Evolutionary conservation across 92 coral and sea anemone genomes (phyloP).

Genomic region (Parazoanthus darwini): DNA sequence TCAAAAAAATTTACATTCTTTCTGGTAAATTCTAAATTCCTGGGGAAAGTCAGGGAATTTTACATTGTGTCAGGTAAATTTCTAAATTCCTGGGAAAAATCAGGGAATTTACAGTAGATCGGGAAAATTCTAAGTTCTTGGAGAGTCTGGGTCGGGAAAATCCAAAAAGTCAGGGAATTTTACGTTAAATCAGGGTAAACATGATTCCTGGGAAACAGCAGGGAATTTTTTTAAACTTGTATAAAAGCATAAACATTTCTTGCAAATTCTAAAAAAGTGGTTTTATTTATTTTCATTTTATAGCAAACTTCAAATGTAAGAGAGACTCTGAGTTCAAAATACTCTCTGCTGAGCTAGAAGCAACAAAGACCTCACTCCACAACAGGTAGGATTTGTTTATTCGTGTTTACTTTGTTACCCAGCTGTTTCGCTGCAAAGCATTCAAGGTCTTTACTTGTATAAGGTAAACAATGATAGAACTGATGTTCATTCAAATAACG

Average conservation of each 20-base stretch:
- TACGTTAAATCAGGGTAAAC: too few species aligned
- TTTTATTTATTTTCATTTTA: background rate
- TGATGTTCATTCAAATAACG: too few species aligned
- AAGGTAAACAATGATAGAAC: background rate
- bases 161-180: too few species aligned
- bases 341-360: conserved; percentile 67
- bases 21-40: too few species aligned
- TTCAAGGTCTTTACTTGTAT: background rate
- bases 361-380: conserved; percentile 58
- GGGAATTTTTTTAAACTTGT: background rate
- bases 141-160: too few species aligned
- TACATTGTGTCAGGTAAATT: too few species aligned
- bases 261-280: background rate
- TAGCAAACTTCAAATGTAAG: conserved; percentile 58
- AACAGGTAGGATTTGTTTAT: conserved; percentile 48
- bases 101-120: too few species aligned
- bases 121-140: too few species aligned
- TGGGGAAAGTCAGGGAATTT: too few species aligned
- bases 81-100: too few species aligned
- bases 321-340: conserved; percentile 56
- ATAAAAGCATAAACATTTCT: background rate
- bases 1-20: too few species aligned
- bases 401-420: background rate
- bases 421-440: background rate
- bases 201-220: too few species aligned